These are phyloP conservation scores for Trochalopteron elliotii DNA, from an alignment of 2,113 vertebrate species.

Conservation along the genomic window DNA sequence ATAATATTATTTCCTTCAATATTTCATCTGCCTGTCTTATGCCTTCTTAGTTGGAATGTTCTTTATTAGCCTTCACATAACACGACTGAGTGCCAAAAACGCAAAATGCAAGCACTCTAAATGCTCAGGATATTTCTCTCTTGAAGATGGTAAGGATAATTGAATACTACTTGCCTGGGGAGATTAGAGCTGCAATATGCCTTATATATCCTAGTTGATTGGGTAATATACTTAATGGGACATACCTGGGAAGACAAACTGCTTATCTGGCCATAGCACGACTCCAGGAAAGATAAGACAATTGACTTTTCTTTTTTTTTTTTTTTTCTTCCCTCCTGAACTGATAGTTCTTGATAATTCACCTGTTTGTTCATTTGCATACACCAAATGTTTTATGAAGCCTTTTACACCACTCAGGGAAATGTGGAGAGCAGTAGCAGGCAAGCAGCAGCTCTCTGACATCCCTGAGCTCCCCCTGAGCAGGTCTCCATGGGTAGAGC, in stretches of 20 bases:
- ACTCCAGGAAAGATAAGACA: constrained; percentile 20
- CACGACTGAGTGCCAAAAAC: not conserved
- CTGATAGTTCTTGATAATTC: not conserved
- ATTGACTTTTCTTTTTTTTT: not conserved
- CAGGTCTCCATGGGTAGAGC: fast-evolving
- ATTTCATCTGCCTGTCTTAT: constrained; percentile 29
- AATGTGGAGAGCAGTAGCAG: not conserved
- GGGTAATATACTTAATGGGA: constrained; percentile 50
- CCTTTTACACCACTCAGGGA: not conserved
- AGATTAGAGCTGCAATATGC: constrained; percentile 16
- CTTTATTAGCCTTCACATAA: constrained; percentile 25
- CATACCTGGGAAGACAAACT: constrained; percentile 34
- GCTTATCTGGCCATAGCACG: constrained; percentile 7
- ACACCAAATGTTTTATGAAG: not conserved
- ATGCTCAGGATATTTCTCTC: not conserved
- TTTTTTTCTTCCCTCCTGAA: not conserved
- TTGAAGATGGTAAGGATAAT: constrained; percentile 44
- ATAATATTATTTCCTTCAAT: constrained; percentile 14
- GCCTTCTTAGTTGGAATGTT: not conserved
- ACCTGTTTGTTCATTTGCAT: constrained; percentile 5
- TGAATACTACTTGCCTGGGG: constrained; percentile 26
- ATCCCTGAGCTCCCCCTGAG: not conserved
- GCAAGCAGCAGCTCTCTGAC: not conserved
- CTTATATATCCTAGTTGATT: constrained; percentile 22
- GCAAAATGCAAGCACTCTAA: constrained; percentile 8